Evolutionary conservation across 2,888 invertebrate genomes (phyloP), one percentile per base, ranked within the genome.

Genomic region (Panopea generosa): DNA sequence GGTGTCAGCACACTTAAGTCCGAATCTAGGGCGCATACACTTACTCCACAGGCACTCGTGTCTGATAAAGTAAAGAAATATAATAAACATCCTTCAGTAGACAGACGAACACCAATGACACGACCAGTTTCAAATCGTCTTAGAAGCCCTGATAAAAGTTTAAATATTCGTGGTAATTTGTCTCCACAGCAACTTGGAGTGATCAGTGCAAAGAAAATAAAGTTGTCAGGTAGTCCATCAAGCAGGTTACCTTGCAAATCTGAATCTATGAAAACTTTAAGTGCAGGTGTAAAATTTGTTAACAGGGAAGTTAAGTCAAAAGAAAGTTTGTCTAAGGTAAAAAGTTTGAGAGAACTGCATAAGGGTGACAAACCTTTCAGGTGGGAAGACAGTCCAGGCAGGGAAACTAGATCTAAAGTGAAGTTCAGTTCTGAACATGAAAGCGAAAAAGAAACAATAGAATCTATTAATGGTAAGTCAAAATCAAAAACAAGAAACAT

Each of bases 321-420:
- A 52, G n/a, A 14, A 24, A 52, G 20, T 14, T 22, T 52, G 20
- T 22, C 20, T 52, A 14, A 52, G 24, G 52, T 14, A 20, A 20
- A 52, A 24, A 20, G 14, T 18, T 43, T 77, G 16, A 67, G 77
- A 33, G 59, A 68, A 53, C n/a, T 68, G 33, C 71, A 68, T 50
- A 56, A 62, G 47, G 52, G 45, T 22, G 49, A 55, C 1, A 52
- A 57, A 24, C 77, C 77, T 20, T 77, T 77, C 40, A 60, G 56
- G 53, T 77, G 77, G 77, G 77, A 68, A 43, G 29, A 57, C 3
- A 67, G 67, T 40, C 61, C 73, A 1, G 29, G 43, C 18, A 67
- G 67, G 49, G 56, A 53, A 47, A 68, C 27, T 2, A 16, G 43
- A 18, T n/a, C 16, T 24, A 38, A 18, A n/a, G 18, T 16, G 11